Conservation (phyloP, 2,888 invertebrate species). For the Acholoe squamosa region DNA sequence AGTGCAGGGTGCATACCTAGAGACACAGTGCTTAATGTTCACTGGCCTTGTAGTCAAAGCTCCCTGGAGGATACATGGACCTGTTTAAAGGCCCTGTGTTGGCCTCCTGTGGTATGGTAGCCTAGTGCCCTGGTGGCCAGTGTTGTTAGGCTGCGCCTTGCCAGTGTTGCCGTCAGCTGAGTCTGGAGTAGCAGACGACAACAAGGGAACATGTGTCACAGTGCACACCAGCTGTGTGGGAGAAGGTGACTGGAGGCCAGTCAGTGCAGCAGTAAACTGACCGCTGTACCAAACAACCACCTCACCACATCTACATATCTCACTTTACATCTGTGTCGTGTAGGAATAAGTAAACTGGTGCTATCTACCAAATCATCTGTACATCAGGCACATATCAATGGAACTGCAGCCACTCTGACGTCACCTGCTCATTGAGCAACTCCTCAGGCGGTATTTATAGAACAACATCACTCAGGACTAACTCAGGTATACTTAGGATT, state of each 20-base stretch:
- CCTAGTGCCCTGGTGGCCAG: not conserved
- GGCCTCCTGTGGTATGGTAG: too few relatives aligned
- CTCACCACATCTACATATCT: not conserved
- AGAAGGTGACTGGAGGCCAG: not conserved
- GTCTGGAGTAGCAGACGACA: not conserved
- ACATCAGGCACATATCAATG: not conserved
- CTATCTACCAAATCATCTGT: too few relatives aligned
- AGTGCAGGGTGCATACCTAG: too few relatives aligned
- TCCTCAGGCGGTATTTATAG: not conserved
- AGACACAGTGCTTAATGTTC: too few relatives aligned
- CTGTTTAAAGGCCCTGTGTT: not conserved
- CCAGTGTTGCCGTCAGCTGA: not conserved
- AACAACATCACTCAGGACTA: not conserved
- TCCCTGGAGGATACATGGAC: not conserved
- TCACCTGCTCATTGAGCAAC: not conserved
- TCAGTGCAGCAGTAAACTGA: not conserved
- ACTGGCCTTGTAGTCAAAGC: too few relatives aligned
- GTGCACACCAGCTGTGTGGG: not conserved
- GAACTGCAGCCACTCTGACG: not conserved
- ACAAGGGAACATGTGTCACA: conserved; percentile 9
- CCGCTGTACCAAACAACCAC: not conserved
- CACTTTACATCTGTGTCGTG: not conserved
- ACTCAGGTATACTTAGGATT: not conserved
- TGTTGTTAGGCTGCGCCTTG: not conserved
- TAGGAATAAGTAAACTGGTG: too few relatives aligned